Base-by-base conservation (phyloP, 2,888 invertebrate genomes). In the Habroteleia sp. region DNA sequence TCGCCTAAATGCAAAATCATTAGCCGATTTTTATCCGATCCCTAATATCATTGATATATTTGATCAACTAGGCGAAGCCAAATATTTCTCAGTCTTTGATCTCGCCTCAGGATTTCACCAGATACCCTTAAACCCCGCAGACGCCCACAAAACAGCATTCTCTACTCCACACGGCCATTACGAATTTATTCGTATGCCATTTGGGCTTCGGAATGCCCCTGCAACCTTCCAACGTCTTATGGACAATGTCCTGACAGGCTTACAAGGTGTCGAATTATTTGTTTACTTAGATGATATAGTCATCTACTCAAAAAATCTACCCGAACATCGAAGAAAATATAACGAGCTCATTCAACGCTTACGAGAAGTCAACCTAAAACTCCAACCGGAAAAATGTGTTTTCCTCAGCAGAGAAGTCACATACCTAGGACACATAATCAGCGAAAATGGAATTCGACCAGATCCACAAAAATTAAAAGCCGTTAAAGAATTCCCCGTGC, bases 21-120 rank as follows among this genome's bases (percentile, higher is more conserved):
- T 41, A 0, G 23, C 23, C 20, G 41, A 41, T 6, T 1, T 11
- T 8, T 42, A 42, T 10, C 42, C 42, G 2, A 27, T 44, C 2
- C 44, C 44, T 7, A 44, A 44, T 44, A 44, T 44, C 1, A 14
- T 3, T 0, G 42, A 42, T 1, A 42, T 42, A 3, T 42, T 42
- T 6, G 42, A 42, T 25, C 23, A 42, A 42, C 7, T 42, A 1
- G 42, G 42, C 6, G 42, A 8, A 3, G 10, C 23, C 37, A 37
- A n/a, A 17, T 37, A 37, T 37, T 37, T 37, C n/a, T 17, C 16
- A 3, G 7, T 14, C 13, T 35, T 35, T 35, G 33, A 35, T 35
- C 7, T 35, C 3, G 33, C 33, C 7, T 35, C 33, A 2, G 37
- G 42, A 3, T 42, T 42, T 10, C 25, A 23, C 6, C 23, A 42